These are phyloP conservation scores for Ypsolopha sequella DNA, from an alignment of 2,888 invertebrate species.

Conservation along the genomic window DNA sequence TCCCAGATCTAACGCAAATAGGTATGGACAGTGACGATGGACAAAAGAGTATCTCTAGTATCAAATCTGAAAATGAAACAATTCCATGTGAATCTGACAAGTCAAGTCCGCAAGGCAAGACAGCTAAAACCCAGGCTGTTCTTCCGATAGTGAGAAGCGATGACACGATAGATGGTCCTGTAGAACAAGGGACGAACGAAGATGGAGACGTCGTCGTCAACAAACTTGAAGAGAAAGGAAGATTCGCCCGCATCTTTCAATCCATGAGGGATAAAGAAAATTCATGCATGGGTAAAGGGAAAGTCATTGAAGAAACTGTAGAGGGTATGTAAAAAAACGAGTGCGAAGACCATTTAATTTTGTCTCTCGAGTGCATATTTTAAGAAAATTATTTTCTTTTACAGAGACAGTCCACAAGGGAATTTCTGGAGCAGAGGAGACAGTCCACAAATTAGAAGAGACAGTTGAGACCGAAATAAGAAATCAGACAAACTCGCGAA, in stretches of 20 bases:
- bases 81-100: conserved; percentile 62
- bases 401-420: conserved; percentile 57
- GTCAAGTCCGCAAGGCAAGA: conserved; percentile 57
- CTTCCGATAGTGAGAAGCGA: conserved; percentile 61
- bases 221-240: conserved; percentile 47
- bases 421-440: conserved; percentile 46
- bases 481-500: conserved; percentile 59
- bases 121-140: conserved; percentile 58
- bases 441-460: conserved; percentile 53
- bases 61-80: conserved; percentile 61
- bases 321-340: conserved; percentile 27
- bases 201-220: conserved; percentile 49
- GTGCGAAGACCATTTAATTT: neutral
- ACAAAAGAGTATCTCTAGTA: conserved; percentile 49
- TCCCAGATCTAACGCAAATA: conserved; percentile 51
- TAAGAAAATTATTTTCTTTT: conserved; percentile 12
- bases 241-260: conserved; percentile 53
- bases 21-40: conserved; percentile 58
- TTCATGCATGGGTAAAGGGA: conserved; percentile 62
- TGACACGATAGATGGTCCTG: conserved; percentile 43
- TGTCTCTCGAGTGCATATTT: no score
- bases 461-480: conserved; percentile 55
- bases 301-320: conserved; percentile 58
- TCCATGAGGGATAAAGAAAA: conserved; percentile 56
- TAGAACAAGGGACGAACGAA: conserved; percentile 22